Evolutionary conservation across 53 echinoderm and acorn worm species (phyloP).

Genomic region (Temnopleurus reevesii): DNA sequence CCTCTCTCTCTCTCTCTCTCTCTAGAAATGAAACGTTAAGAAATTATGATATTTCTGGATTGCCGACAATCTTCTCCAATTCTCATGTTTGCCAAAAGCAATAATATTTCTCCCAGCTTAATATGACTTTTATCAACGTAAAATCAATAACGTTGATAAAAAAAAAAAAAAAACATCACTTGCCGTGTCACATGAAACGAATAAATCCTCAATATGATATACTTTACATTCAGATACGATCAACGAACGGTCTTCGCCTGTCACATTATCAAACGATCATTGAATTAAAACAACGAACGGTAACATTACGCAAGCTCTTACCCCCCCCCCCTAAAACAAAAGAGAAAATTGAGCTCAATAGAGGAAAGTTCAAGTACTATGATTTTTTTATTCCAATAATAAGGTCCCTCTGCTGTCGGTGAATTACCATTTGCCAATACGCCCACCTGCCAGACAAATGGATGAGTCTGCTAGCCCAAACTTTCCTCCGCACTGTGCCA

Average conservation of each 20-base stretch:
- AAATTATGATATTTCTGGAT: not conserved
- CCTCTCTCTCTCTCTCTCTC: too few species aligned
- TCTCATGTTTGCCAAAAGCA: not conserved
- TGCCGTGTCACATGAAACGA: not conserved
- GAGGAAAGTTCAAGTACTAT: too few species aligned
- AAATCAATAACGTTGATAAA: not conserved
- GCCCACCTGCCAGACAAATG: slow-evolving; percentile 29
- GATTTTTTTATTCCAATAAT: not conserved
- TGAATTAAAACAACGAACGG: not conserved
- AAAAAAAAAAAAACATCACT: too few species aligned
- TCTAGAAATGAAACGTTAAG: too few species aligned
- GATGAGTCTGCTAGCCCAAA: slow-evolving; percentile 37
- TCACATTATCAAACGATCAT: not conserved
- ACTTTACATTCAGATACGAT: not conserved
- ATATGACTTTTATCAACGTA: not conserved
- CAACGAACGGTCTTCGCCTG: not conserved
- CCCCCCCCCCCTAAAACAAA: not conserved
- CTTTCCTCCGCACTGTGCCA: not conserved
- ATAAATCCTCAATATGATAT: not conserved
- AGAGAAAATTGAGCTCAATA: too few species aligned
- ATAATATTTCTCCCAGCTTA: not conserved
- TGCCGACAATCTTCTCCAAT: not conserved
- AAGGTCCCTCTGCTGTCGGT: not conserved
- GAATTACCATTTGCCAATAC: not conserved
- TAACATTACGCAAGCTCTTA: not conserved